These are phyloP conservation scores for Eupithecia tripunctaria DNA, from an alignment of 2,888 invertebrate species.

Conservation along the genomic window DNA sequence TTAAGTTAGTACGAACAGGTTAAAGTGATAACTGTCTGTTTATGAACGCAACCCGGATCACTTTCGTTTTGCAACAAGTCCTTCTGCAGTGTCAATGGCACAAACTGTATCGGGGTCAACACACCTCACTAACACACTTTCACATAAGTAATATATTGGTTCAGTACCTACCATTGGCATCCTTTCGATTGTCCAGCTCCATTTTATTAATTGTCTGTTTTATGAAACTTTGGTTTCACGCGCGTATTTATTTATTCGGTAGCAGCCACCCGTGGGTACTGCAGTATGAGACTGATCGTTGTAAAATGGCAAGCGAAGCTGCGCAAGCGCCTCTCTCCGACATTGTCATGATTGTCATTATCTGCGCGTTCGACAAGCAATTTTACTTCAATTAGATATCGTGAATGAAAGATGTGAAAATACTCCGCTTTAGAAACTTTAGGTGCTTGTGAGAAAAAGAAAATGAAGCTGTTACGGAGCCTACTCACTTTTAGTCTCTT, in stretches of 20 bases:
- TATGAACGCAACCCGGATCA: slow-evolving; percentile 6
- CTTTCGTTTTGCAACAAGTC: slow-evolving; percentile 34
- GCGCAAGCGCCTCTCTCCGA: slow-evolving; percentile 28
- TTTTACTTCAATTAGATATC: slow-evolving; percentile 1
- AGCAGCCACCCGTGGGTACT: slow-evolving; percentile 14
- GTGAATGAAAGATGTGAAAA: neutral
- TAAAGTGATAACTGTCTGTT: neutral
- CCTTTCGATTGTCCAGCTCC: slow-evolving; percentile 32
- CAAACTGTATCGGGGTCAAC: slow-evolving; percentile 19
- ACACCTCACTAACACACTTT: slow-evolving; percentile 19
- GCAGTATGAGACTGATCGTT: slow-evolving; percentile 18
- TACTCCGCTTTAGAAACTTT: neutral
- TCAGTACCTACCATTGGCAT: slow-evolving; percentile 22
- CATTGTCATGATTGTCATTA: slow-evolving; percentile 21
- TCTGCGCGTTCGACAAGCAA: slow-evolving; percentile 3
- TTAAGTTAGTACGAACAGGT: neutral
- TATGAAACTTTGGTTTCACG: slow-evolving; percentile 17
- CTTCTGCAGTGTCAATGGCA: slow-evolving; percentile 37
- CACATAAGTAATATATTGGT: slow-evolving; percentile 11
- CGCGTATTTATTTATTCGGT: slow-evolving; percentile 18
- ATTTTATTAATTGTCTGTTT: slow-evolving; percentile 17
- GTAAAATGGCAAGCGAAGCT: slow-evolving; percentile 19
- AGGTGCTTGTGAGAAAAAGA: neutral
- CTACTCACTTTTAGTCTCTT: neutral
- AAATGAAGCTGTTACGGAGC: neutral